Percentiles rank a stretch among this genome's conserved stretches.
These are phyloP conservation scores for Hydropotes inermis DNA, from an alignment of 2,113 vertebrate genomes.

Conservation along the genomic window DNA sequence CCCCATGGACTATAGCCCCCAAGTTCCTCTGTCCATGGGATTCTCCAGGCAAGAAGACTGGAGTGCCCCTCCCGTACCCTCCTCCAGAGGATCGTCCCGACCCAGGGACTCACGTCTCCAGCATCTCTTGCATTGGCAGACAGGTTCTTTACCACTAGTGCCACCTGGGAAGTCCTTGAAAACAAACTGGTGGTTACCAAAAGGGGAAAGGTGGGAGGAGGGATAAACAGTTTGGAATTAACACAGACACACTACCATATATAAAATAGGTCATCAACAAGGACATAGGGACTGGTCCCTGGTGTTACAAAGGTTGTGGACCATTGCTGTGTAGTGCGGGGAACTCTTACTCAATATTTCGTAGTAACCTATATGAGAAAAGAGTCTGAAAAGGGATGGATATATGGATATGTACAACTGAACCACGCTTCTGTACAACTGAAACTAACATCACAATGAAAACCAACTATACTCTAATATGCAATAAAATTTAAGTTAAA, in stretches of 20 bases:
- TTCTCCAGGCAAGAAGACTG: neutral
- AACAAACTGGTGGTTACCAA: neutral
- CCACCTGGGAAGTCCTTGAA: neutral
- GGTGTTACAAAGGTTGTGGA: neutral
- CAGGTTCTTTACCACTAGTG: neutral
- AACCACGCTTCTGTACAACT: neutral
- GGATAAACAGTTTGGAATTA: neutral
- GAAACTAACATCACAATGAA: neutral
- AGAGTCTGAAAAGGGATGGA: neutral
- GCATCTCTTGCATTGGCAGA: neutral
- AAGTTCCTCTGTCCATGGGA: neutral
- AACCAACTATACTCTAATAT: neutral
- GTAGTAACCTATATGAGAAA: neutral
- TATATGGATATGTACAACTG: neutral
- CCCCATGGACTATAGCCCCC: neutral
- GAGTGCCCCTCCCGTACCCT: neutral
- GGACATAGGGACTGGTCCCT: neutral
- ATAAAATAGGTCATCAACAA: neutral
- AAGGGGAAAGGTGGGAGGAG: neutral
- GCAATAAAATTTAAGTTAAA: neutral
- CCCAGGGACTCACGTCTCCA: neutral
- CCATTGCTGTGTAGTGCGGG: accelerated
- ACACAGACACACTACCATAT: neutral
- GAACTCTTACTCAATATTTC: neutral
- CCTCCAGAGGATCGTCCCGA: neutral